Conservation (phyloP, 2,888 invertebrate species). For the Automeris io region DNA sequence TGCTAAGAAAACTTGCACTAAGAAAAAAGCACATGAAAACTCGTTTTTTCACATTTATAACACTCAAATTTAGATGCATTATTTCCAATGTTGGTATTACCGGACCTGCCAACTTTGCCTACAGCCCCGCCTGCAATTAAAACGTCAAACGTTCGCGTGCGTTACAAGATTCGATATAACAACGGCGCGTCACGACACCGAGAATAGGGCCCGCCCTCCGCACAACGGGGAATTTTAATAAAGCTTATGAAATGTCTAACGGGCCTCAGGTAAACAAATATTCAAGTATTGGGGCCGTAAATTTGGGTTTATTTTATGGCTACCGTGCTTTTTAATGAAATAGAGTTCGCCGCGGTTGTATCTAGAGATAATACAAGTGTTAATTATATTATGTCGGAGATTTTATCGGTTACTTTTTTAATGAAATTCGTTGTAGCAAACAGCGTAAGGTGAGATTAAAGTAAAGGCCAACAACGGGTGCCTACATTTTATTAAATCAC, state of each 20-base stretch:
- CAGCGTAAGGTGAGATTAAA: no score
- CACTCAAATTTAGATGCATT: no score
- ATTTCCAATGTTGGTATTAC: no score
- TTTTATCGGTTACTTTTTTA: no score
- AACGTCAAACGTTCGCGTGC: conserved; percentile 55
- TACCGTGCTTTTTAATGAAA: conserved; percentile 18
- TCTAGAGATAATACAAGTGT: conserved; percentile 9
- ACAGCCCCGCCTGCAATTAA: conserved; percentile 46
- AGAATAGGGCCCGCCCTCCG: conserved; percentile 33
- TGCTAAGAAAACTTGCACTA: no score
- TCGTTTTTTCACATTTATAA: no score
- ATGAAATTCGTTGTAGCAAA: no score
- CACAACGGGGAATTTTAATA: conserved; percentile 35
- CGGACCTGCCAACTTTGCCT: no score
- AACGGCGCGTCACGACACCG: conserved; percentile 46
- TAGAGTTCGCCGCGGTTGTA: conserved; percentile 13
- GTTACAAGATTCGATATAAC: conserved; percentile 54
- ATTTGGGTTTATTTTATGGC: conserved; percentile 23
- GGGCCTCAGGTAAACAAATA: conserved; percentile 23
- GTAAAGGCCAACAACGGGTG: no score
- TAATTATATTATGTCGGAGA: neutral
- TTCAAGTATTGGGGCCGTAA: conserved; percentile 22
- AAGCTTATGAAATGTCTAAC: conserved; percentile 28
- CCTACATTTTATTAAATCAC: no score
- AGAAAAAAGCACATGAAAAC: no score